These are phyloP conservation scores for Anguilla japonica DNA, from an alignment of 2,113 vertebrate genomes.

Conservation along the genomic window DNA sequence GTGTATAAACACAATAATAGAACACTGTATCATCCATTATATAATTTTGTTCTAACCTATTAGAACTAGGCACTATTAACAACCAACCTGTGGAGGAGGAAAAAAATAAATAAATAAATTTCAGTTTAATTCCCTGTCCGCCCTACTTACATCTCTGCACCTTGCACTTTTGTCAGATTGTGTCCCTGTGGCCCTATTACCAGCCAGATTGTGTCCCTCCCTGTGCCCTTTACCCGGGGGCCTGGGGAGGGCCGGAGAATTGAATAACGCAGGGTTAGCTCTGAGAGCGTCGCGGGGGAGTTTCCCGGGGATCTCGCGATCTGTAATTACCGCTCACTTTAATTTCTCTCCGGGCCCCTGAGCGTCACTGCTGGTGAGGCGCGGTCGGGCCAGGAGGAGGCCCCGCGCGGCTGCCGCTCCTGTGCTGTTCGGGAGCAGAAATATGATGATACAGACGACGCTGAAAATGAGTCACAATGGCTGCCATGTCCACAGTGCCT, in stretches of 20 bases:
- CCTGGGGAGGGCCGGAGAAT: constrained; percentile 40
- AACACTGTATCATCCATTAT: neutral
- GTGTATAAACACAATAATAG: too few species aligned
- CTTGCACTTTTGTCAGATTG: constrained; percentile 16
- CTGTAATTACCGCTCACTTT: constrained; percentile 40
- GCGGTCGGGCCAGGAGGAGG: too few species aligned
- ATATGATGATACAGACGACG: too few species aligned
- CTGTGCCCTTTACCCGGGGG: neutral
- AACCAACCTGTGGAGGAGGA: neutral
- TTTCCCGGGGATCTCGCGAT: constrained; percentile 49
- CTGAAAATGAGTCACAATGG: too few species aligned
- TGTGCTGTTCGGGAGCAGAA: too few species aligned
- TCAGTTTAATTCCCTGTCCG: constrained; percentile 10
- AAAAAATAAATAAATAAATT: neutral
- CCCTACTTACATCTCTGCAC: neutral
- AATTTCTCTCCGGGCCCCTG: constrained; percentile 20
- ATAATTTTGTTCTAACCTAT: neutral
- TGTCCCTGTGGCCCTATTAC: constrained; percentile 16
- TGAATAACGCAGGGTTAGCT: constrained; percentile 44
- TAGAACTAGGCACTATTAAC: neutral
- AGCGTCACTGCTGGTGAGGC: too few species aligned
- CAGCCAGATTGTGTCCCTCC: too few species aligned
- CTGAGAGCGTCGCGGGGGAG: constrained; percentile 36
- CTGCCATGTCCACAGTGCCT: too few species aligned
- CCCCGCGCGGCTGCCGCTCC: too few species aligned